Conservation (phyloP, 2,113 vertebrate genomes). For the Corythaixoides concolor region DNA sequence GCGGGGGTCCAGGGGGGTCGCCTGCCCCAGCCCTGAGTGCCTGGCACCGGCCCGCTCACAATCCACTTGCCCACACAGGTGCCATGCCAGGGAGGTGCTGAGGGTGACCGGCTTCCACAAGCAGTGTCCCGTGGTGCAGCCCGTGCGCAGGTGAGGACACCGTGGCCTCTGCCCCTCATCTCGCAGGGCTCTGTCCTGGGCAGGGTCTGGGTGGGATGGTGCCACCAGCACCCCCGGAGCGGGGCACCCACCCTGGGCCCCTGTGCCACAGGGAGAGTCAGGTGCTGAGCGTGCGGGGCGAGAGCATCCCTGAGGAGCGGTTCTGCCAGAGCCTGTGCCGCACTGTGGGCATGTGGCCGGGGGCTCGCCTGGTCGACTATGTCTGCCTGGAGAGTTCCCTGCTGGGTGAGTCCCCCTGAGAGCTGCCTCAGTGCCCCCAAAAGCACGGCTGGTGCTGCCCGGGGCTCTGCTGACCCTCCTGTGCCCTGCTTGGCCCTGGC, state of each 20-base stretch:
- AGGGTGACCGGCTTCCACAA: constrained; percentile 83
- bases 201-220: not conserved
- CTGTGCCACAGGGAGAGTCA: constrained; percentile 70
- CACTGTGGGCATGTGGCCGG: constrained; percentile 81
- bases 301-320: constrained; percentile 79
- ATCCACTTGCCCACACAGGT: constrained; percentile 63
- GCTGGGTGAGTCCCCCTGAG: constrained; percentile 77
- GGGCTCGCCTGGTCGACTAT: constrained; percentile 86
- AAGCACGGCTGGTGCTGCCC: rapidly evolving
- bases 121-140: constrained; percentile 85
- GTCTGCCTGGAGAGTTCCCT: constrained; percentile 85
- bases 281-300: constrained; percentile 85
- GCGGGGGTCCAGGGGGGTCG: rapidly evolving
- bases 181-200: rapidly evolving
- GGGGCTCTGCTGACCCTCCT: not conserved
- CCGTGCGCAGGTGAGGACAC: constrained; percentile 79
- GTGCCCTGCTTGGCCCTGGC: rapidly evolving
- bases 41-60: rapidly evolving
- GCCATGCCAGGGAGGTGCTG: constrained; percentile 83
- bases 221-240: rapidly evolving
- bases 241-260: not conserved
- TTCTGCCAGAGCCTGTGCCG: constrained; percentile 79
- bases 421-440: rapidly evolving
- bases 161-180: not conserved
- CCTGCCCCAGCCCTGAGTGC: rapidly evolving